Evolutionary conservation across 2,797 vertebrate species (phyloP).

Genomic region (Pelochelys cantorii): DNA sequence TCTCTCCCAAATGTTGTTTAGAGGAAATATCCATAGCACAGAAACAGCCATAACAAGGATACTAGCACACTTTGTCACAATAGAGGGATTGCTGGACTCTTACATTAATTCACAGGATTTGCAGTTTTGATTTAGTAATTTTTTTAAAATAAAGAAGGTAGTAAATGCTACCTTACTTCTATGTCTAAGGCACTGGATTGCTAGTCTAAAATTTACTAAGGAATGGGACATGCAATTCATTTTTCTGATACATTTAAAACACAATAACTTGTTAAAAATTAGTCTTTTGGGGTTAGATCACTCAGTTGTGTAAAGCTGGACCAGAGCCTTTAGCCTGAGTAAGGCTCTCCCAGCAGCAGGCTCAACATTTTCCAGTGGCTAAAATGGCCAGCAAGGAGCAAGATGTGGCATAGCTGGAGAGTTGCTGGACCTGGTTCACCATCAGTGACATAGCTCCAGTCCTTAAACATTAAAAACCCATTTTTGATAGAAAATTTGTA

Average conservation of each 20-base stretch:
- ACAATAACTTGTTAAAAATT: conserved; percentile 55
- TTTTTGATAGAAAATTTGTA: neutral
- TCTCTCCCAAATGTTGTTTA: conserved; percentile 21
- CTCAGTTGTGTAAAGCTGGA: conserved; percentile 39
- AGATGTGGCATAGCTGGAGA: neutral
- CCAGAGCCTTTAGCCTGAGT: conserved; percentile 54
- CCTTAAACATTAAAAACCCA: neutral
- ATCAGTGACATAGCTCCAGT: neutral
- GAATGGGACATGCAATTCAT: conserved; percentile 40
- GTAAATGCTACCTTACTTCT: conserved; percentile 47
- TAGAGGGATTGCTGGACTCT: conserved; percentile 20
- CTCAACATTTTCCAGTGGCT: neutral
- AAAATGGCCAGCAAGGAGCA: no score
- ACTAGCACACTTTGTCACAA: conserved; percentile 22
- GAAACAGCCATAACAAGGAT: neutral
- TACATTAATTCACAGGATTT: conserved; percentile 45
- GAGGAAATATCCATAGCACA: conserved; percentile 26
- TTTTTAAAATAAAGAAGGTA: no score
- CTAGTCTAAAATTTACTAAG: conserved; percentile 35
- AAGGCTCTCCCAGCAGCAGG: conserved; percentile 31
- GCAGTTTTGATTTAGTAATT: neutral
- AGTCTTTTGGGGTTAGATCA: conserved; percentile 51
- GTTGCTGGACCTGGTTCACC: neutral
- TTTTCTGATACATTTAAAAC: conserved; percentile 51
- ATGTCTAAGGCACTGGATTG: conserved; percentile 31